Evolutionary conservation across 2,113 vertebrate species (phyloP), one percentile per base, ranked within the genome.

Genomic region (Eulacestoma nigropectus): DNA sequence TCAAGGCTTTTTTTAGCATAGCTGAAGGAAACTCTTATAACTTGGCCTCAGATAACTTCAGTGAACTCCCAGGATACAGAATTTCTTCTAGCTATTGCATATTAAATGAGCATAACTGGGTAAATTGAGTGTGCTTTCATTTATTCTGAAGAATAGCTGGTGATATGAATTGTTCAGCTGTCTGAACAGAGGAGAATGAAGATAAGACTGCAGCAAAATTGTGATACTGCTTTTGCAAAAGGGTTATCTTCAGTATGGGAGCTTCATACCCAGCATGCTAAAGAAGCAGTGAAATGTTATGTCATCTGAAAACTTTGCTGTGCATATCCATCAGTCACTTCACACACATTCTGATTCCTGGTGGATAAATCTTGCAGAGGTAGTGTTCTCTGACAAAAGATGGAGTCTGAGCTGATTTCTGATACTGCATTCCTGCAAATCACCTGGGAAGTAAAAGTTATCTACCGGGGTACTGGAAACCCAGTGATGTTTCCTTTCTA

Each of bases 141-240:
- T 91, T 96, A 77, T 93, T 96, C 72, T 84, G 20, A 93, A 70
- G 73, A 96, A 90, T 67, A 93, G 69, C 79, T 87, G 80, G 49
- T 83, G 74, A 93, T 89, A 89, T 9, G 80, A 92, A 86, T 44
- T 62, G 52, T 69, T 84, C 56, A 95, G 9, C 81, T 89, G 10
- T 68, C 52, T 87, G 72, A 87, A 57, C 44, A 89, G 83, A 92
- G 81, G 59, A 96, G 65, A 92, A 90, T 47, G 37, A 79, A 89
- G 92, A 90, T 90, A 88, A 90, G 85, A 65, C 82, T 76, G 56
- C 47, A 77, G 65, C 32, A 57, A 80, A 89, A 77, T 72, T 85
- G 59, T 11, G 37, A 74, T 72, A 62, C 1, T 94, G 39, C 69
- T 84, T 39, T 74, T 75, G 42, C 19, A 67, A 41, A 91, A 68